Conservation (phyloP, 2,888 invertebrate genomes). For the Palloptera scutellata region DNA sequence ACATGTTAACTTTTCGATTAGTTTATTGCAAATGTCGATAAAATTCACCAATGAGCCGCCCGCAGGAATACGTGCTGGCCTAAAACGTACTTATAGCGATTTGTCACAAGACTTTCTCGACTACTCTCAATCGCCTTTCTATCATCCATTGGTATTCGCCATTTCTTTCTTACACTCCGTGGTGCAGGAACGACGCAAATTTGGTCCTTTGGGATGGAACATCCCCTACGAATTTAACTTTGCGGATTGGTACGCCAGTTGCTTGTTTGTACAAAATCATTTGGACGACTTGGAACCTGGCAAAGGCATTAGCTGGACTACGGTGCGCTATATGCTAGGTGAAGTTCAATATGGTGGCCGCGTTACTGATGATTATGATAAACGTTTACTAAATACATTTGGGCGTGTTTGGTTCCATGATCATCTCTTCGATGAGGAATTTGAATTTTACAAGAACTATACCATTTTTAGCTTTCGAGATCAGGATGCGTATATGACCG, state of each 20-base stretch:
- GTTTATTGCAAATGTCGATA: slow-evolving; percentile 82
- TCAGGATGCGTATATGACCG: slow-evolving; percentile 75
- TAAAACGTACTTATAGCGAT: slow-evolving; percentile 81
- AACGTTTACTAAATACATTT: slow-evolving; percentile 79
- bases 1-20: slow-evolving; percentile 80
- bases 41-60: slow-evolving; percentile 93
- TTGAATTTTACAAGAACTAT: slow-evolving; percentile 82
- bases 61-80: slow-evolving; percentile 83
- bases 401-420: slow-evolving; percentile 79
- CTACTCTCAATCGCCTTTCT: slow-evolving; percentile 80
- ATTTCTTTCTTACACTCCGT: slow-evolving; percentile 88
- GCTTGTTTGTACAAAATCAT: slow-evolving; percentile 87
- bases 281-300: slow-evolving; percentile 81
- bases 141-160: slow-evolving; percentile 82
- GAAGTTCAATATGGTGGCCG: slow-evolving; percentile 92
- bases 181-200: slow-evolving; percentile 85
- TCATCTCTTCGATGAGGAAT: slow-evolving; percentile 75
- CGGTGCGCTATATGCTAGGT: slow-evolving; percentile 87
- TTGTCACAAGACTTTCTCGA: slow-evolving; percentile 87
- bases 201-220: slow-evolving; percentile 91
- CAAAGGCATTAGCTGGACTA: slow-evolving; percentile 78
- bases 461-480: slow-evolving; percentile 75
- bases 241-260: slow-evolving; percentile 86
- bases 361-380: slow-evolving; percentile 91
- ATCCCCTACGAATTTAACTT: slow-evolving; percentile 92